Conservation (phyloP, 2,888 invertebrate species). For the Phania funesta region DNA sequence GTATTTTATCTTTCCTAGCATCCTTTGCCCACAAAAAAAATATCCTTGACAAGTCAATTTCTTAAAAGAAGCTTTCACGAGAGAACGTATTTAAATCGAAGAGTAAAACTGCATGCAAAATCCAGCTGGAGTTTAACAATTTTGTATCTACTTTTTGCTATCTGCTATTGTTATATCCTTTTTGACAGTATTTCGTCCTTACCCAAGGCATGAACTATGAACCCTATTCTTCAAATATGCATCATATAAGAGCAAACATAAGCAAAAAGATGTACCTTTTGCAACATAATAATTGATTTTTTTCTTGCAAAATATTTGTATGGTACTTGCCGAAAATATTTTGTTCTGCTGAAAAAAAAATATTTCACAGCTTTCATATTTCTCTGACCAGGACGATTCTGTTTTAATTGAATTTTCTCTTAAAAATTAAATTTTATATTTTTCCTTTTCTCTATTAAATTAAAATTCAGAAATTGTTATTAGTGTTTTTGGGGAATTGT, state of each 20-base stretch:
- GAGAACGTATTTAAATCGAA: constrained; percentile 8
- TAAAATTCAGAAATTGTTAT: constrained; percentile 25
- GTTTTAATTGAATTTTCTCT: not conserved
- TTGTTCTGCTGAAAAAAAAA: constrained; percentile 14
- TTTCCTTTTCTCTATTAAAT: not conserved
- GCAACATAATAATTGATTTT: constrained; percentile 52
- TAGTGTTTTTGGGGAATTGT: constrained; percentile 33
- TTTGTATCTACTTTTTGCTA: not conserved
- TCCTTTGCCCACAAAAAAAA: constrained; percentile 13
- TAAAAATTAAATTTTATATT: not conserved
- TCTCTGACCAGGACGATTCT: constrained; percentile 2
- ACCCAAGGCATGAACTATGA: constrained; percentile 29
- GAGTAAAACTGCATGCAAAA: not conserved
- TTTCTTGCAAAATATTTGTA: not conserved
- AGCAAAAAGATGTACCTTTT: constrained; percentile 10
- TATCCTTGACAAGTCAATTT: constrained; percentile 42
- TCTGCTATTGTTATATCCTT: not conserved
- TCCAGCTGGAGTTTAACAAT: not conserved
- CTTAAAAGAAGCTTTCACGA: constrained; percentile 34
- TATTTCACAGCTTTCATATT: constrained; percentile 62
- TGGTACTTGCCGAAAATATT: not conserved
- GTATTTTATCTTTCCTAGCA: constrained; percentile 21
- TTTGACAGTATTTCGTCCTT: not conserved
- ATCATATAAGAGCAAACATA: not conserved
- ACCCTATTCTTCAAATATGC: not conserved